Base-by-base conservation (phyloP, 2,113 vertebrate species). In the Geococcyx californianus region DNA sequence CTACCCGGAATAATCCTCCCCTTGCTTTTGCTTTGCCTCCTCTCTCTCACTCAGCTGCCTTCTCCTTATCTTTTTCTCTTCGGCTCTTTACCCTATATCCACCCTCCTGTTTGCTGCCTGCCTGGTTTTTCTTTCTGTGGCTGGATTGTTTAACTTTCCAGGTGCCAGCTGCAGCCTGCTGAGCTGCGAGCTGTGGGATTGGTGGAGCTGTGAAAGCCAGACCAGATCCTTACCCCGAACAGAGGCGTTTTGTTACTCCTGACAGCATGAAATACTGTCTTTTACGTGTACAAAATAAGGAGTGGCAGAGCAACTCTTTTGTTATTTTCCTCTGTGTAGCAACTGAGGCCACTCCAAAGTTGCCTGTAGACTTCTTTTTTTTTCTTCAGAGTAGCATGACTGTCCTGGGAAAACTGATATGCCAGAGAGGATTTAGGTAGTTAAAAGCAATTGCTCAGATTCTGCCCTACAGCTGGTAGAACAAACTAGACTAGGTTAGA, bases 221-320 rank as follows among this genome's bases (percentile, higher is more conserved):
- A 60, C 21, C 76, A 75, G 77, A 45, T 90, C 55, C 64, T 75
- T 80, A 56, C 66, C 52, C 70, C 78, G 78, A 95, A 86, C 85
- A 56, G 38, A 47, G 67, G 67, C 2, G 0, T 88, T 95, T 70
- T 94, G 63, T 93, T 85, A 56, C 68, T 25, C 9, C 38, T 74
- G 79, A 67, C 76, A 93, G 73, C 9, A 2, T 75, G 90, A 81
- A 84, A 89, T 38, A 74, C 20, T 0, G 18, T 24, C 93, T 76
- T 76, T 79, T 66, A 52, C 58, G 83, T 64, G 64, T 70, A 44
- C 3, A 15, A 59, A 96, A 84, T 56, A 89, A 88, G 95, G 95
- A 44, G 86, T 82, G 96, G 93, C 95, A 23, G 68, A 84, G 34
- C 75, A 90, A 89, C 58, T 75, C 42, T 88, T 54, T 20, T 68